Evolutionary conservation across 2,797 vertebrate species (phyloP).

Genomic region (Leptatherina wallacei): DNA sequence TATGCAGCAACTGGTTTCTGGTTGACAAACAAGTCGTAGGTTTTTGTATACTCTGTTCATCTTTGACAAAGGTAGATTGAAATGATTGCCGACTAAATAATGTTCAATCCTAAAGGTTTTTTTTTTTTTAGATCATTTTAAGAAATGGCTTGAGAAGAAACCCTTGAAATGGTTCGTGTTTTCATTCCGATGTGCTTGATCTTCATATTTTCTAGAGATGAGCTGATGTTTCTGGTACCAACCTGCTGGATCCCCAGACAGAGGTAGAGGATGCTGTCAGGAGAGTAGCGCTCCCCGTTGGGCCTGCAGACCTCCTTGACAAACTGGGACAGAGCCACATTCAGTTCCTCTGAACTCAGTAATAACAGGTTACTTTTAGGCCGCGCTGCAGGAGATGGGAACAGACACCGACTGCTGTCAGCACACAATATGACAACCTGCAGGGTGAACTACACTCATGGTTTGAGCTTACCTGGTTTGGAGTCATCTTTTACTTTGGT

Average conservation of each 20-base stretch:
- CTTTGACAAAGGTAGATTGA: too few relatives aligned
- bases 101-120: too few relatives aligned
- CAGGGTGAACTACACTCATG: accelerated
- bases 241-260: constrained; percentile 98
- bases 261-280: constrained; percentile 98
- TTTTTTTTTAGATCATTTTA: not conserved
- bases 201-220: not conserved
- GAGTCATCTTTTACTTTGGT: constrained; percentile 81
- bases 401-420: constrained; percentile 14
- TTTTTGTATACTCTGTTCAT: too few relatives aligned
- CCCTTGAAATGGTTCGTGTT: not conserved
- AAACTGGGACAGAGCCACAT: constrained; percentile 88
- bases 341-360: constrained; percentile 88
- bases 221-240: constrained; percentile 53
- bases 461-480: constrained; percentile 80
- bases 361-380: constrained; percentile 90
- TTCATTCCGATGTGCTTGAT: not conserved
- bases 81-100: too few relatives aligned
- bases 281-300: constrained; percentile 91
- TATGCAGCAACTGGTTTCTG: too few relatives aligned
- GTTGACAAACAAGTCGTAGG: too few relatives aligned
- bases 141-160: not conserved
- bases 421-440: not conserved
- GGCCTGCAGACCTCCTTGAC: constrained; percentile 93
- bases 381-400: constrained; percentile 64